Evolutionary conservation across 2,888 invertebrate species (phyloP).

Genomic region (Leptopterna dolabrata): DNA sequence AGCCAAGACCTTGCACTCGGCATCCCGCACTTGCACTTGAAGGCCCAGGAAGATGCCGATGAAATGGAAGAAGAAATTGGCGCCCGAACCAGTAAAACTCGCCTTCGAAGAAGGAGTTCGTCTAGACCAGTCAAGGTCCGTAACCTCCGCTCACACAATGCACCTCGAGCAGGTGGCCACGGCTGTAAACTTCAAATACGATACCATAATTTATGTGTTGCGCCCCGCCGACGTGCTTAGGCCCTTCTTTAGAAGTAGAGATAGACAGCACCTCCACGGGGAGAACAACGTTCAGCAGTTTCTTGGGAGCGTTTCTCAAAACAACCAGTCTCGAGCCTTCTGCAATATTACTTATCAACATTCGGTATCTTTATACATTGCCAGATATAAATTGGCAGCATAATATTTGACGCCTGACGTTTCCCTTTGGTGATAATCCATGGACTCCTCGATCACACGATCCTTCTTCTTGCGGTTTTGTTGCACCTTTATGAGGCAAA

Average conservation of each 20-base stretch:
- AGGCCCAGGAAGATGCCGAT: not conserved
- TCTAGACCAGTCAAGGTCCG: conserved; percentile 41
- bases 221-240: conserved; percentile 49
- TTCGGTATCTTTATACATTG: not conserved
- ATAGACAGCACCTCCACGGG: conserved; percentile 12
- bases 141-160: conserved; percentile 39
- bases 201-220: conserved; percentile 51
- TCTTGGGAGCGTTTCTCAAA: not conserved
- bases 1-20: not conserved
- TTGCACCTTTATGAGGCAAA: no score
- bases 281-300: not conserved
- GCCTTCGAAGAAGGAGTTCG: conserved; percentile 36
- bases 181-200: conserved; percentile 55
- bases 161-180: conserved; percentile 51
- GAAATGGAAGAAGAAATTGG: conserved; percentile 11
- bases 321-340: not conserved
- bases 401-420: no score
- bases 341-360: not conserved
- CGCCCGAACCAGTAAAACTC: conserved; percentile 8
- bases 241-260: not conserved
- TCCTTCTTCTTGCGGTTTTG: no score
- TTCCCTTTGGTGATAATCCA: no score
- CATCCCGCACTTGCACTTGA: not conserved
- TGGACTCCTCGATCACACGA: no score
- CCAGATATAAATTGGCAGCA: not conserved